Conservation (phyloP, 2,113 vertebrate species). For the Mus spicilegus region DNA sequence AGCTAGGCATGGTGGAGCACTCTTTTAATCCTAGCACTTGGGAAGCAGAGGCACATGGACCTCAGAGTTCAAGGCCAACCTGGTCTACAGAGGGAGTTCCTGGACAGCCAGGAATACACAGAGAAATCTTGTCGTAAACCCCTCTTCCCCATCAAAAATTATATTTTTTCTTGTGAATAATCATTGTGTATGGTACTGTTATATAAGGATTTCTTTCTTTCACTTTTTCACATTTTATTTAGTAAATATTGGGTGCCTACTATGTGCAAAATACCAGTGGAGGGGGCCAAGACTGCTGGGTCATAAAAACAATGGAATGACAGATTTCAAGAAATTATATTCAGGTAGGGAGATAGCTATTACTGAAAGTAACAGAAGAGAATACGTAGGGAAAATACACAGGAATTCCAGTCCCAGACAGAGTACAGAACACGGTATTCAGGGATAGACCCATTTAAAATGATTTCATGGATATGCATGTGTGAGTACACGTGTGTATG, state of each 20-base stretch:
- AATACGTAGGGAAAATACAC: not conserved
- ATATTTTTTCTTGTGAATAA: not conserved
- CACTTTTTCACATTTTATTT: slow-evolving; percentile 30
- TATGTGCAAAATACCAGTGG: slow-evolving; percentile 9
- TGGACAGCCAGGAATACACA: not conserved
- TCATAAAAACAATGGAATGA: not conserved
- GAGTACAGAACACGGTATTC: not conserved
- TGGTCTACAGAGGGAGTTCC: not conserved
- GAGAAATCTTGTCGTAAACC: not conserved
- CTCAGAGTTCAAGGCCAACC: not conserved
- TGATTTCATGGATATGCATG: not conserved
- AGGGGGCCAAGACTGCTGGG: not conserved
- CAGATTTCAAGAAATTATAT: not conserved
- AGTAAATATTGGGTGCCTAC: not conserved
- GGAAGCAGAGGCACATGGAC: not conserved
- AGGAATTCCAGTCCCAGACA: not conserved
- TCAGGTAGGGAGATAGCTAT: not conserved
- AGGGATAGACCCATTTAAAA: not conserved
- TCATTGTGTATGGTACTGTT: not conserved
- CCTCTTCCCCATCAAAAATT: not conserved
- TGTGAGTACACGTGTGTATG: not conserved
- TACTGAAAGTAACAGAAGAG: not conserved
- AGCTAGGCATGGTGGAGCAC: not conserved
- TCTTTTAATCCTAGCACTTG: not conserved
- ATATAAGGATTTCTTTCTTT: not conserved